Conservation (phyloP, 92 coral and sea anemone genomes). For the Zoanthus sociatus region DNA sequence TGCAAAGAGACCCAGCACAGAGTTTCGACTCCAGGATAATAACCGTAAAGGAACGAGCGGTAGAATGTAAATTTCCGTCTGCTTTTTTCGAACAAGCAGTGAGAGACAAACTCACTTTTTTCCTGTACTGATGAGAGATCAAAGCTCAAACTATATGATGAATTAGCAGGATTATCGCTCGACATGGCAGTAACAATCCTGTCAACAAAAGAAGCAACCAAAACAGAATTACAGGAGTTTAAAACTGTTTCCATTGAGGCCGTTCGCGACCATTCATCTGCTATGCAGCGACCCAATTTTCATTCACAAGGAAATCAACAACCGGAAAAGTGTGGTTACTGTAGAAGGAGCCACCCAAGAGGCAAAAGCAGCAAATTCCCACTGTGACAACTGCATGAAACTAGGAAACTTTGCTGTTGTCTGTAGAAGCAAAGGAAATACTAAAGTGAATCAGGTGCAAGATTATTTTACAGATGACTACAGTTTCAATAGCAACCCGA, state of each 20-base stretch:
- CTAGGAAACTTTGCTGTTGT: constrained; percentile 52
- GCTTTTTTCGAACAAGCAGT: constrained; percentile 56
- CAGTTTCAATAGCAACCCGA: constrained; percentile 42
- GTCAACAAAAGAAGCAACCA: constrained; percentile 61
- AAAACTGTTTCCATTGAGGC: constrained; percentile 56
- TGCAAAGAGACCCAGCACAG: too few species aligned
- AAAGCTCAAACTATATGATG: constrained; percentile 61
- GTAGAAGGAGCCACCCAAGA: constrained; percentile 40
- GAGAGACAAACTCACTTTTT: constrained; percentile 62
- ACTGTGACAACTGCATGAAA: constrained; percentile 53
- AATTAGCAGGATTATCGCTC: constrained; percentile 57
- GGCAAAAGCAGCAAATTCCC: constrained; percentile 61
- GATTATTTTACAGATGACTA: constrained; percentile 9
- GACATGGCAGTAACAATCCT: constrained; percentile 58
- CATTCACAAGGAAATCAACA: constrained; percentile 35
- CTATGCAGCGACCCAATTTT: constrained; percentile 4
- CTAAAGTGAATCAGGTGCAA: constrained; percentile 48
- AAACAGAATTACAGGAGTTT: constrained; percentile 44
- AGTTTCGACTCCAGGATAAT: constrained; percentile 65
- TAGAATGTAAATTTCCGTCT: constrained; percentile 65
- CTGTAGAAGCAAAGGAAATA: constrained; percentile 49
- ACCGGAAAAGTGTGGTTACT: constrained; percentile 44
- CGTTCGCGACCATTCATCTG: constrained; percentile 43
- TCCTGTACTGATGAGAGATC: constrained; percentile 59
- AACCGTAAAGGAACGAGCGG: constrained; percentile 66